Evolutionary conservation across 1,140 invertebrate species (phyloP).

Genomic region (Armadillidium nasatum): DNA sequence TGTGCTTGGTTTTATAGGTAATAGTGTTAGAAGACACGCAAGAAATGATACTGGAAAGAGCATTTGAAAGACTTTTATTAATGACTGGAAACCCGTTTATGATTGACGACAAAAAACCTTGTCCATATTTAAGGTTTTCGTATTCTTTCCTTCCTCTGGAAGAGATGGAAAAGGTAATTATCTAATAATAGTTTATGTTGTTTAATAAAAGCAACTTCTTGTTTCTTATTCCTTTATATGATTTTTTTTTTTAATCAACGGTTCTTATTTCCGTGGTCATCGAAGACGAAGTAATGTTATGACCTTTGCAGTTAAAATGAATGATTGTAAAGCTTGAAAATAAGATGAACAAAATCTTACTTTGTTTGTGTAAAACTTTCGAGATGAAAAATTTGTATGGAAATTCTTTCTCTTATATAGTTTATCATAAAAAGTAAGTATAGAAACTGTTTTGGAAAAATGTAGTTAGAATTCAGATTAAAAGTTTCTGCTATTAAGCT

Average conservation of each 20-base stretch:
- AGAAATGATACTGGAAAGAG: conserved; percentile 64
- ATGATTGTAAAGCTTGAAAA: not conserved
- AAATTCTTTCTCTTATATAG: too few relatives aligned
- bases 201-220: too few relatives aligned
- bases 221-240: not conserved
- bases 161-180: conserved; percentile 22
- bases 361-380: too few relatives aligned
- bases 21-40: conserved; percentile 62
- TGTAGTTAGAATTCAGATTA: too few relatives aligned
- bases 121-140: conserved; percentile 62
- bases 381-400: too few relatives aligned
- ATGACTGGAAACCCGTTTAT: conserved; percentile 66
- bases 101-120: conserved; percentile 57
- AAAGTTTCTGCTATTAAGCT: too few relatives aligned
- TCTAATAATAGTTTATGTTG: too few relatives aligned
- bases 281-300: too few relatives aligned
- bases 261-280: not conserved
- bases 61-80: conserved; percentile 58
- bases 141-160: conserved; percentile 58
- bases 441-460: too few relatives aligned
- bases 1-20: too few relatives aligned
- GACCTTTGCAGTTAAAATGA: not conserved
- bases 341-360: not conserved
- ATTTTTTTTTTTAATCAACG: not conserved
- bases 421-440: too few relatives aligned